Percentiles rank a stretch among this genome's conserved stretches.
These are phyloP conservation scores for Bombus waltoni DNA, from an alignment of 1,140 invertebrate species.

Conservation along the genomic window DNA sequence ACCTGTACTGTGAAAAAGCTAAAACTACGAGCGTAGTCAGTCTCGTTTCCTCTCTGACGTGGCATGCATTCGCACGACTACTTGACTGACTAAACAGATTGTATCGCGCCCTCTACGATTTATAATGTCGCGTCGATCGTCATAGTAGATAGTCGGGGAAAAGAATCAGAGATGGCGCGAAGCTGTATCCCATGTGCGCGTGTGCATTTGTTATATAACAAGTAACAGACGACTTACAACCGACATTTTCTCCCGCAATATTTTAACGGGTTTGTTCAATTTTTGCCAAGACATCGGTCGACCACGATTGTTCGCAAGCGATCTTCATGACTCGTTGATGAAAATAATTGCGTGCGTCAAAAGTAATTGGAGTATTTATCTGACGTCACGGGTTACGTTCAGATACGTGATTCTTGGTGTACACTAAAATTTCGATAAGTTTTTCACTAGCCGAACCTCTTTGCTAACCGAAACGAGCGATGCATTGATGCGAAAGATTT, in stretches of 20 bases:
- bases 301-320: too few species aligned
- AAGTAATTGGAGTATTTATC: neutral
- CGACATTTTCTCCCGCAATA: too few species aligned
- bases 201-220: neutral
- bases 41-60: too few species aligned
- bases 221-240: neutral
- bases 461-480: neutral
- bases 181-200: neutral
- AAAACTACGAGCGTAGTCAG: too few species aligned
- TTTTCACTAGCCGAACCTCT: neutral
- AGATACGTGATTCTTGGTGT: neutral
- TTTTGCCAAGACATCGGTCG: neutral
- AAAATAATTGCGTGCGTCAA: neutral
- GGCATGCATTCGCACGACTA: too few species aligned
- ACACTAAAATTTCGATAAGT: neutral
- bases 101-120: too few species aligned
- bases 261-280: too few species aligned
- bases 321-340: neutral
- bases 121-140: too few species aligned
- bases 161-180: neutral
- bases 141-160: neutral
- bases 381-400: accelerated
- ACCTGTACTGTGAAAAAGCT: too few species aligned
- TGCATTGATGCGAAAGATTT: neutral
- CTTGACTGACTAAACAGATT: too few species aligned